phyloP scores from a whole-genome alignment of 1,140 invertebrate genomes.

The Mercenaria mercenaria region DNA sequence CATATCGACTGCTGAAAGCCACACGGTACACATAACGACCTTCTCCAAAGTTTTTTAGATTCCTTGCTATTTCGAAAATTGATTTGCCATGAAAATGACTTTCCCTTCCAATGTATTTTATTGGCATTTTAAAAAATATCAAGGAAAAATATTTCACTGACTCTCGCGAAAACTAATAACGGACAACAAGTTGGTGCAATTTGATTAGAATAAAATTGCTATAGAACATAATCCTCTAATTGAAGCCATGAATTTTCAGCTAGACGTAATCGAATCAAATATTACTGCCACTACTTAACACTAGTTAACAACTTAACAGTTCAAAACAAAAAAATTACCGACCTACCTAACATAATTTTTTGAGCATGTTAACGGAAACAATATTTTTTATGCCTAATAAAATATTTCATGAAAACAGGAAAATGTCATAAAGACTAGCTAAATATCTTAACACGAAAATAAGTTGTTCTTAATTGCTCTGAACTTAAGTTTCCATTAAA shows the following conservation, averaged over 20 bases:
- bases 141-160: neutral
- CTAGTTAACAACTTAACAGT: too few species aligned
- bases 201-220: constrained; percentile 8
- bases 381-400: too few species aligned
- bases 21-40: constrained; percentile 77
- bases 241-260: neutral
- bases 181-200: neutral
- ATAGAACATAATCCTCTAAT: neutral
- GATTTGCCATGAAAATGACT: constrained; percentile 76
- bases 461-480: too few species aligned
- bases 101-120: constrained; percentile 74
- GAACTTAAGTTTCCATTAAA: too few species aligned
- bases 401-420: too few species aligned
- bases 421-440: too few species aligned
- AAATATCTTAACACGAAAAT: too few species aligned
- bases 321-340: too few species aligned
- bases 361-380: too few species aligned
- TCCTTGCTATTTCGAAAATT: constrained; percentile 76
- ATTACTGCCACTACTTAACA: too few species aligned
- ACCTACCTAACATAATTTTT: too few species aligned
- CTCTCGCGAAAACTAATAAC: constrained; percentile 16
- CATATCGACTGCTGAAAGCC: constrained; percentile 70
- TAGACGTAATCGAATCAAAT: too few species aligned
- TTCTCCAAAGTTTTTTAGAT: constrained; percentile 77
- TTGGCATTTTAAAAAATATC: constrained; percentile 58